Conservation (phyloP, 2,113 vertebrate genomes). For the Myrmecobius fasciatus region DNA sequence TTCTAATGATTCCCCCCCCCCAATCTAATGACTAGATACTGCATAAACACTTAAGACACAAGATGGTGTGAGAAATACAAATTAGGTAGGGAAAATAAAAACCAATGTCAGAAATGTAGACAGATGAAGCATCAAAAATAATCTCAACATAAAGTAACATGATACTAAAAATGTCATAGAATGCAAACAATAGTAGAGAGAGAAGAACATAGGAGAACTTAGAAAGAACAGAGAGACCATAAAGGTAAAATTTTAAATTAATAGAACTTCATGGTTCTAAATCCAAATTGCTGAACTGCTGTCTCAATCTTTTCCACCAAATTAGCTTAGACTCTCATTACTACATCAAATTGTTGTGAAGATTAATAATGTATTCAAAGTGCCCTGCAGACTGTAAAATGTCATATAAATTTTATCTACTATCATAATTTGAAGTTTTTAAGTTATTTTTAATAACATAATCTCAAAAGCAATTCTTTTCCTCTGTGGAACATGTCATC, state of each 20-base stretch:
- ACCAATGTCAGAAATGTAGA: background rate
- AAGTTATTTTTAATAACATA: conserved; percentile 58
- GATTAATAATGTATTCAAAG: background rate
- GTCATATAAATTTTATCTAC: background rate
- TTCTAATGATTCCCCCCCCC: too few relatives aligned
- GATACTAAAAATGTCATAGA: background rate
- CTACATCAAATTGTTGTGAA: background rate
- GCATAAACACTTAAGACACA: background rate
- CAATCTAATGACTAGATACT: background rate
- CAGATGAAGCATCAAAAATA: background rate
- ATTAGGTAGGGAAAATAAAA: conserved; percentile 35
- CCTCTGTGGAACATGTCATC: background rate
- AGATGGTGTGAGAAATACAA: background rate
- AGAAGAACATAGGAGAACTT: background rate
- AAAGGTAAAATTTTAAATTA: background rate
- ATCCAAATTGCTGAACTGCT: background rate
- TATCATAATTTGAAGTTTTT: background rate
- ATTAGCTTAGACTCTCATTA: background rate
- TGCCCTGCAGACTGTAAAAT: background rate
- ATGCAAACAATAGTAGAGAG: background rate
- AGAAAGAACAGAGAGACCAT: background rate
- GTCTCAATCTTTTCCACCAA: background rate
- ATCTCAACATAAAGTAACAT: background rate
- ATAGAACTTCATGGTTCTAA: background rate
- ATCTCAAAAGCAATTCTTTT: conserved; percentile 46